phyloP scores from a whole-genome alignment of 2,888 invertebrate species.

The Polylopha cassiicola region DNA sequence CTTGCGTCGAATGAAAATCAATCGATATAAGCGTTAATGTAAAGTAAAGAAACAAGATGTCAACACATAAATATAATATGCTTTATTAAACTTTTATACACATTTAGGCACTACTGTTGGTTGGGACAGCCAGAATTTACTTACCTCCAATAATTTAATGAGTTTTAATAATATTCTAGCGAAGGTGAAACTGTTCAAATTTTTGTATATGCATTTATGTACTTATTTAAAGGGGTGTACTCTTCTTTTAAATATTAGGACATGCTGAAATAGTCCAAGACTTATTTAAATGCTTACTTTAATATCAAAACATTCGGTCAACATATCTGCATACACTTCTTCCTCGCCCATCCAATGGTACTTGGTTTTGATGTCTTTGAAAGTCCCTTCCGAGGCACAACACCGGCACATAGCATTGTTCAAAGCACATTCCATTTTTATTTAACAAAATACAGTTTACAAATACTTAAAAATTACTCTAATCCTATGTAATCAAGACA shows the following conservation, averaged over 20 bases:
- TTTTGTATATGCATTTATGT: too few species aligned
- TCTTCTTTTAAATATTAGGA: too few species aligned
- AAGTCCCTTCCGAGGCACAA: slow-evolving; percentile 65
- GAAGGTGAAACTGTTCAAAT: too few species aligned
- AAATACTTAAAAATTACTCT: slow-evolving; percentile 33
- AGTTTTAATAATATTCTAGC: too few species aligned
- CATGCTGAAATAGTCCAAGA: background rate
- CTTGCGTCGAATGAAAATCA: slow-evolving; percentile 15
- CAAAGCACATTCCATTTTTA: slow-evolving; percentile 49
- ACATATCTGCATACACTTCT: slow-evolving; percentile 65
- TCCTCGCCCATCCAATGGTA: slow-evolving; percentile 69
- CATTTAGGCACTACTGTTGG: too few species aligned
- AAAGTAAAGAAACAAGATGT: slow-evolving; percentile 1
- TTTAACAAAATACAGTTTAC: slow-evolving; percentile 32
- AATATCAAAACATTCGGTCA: slow-evolving; percentile 64
- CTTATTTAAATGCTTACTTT: slow-evolving; percentile 43
- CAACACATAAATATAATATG: background rate
- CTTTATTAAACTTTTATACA: too few species aligned
- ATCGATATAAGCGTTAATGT: slow-evolving; percentile 12
- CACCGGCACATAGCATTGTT: slow-evolving; percentile 63
- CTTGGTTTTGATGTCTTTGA: slow-evolving; percentile 55
- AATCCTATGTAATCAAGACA: slow-evolving; percentile 23
- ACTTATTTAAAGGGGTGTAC: too few species aligned
- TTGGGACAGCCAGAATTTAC: too few species aligned
- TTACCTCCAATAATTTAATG: too few species aligned